Evolutionary conservation across 2,888 invertebrate species (phyloP), one percentile per base, ranked within the genome.

Genomic region (Luffia ferchaultella): DNA sequence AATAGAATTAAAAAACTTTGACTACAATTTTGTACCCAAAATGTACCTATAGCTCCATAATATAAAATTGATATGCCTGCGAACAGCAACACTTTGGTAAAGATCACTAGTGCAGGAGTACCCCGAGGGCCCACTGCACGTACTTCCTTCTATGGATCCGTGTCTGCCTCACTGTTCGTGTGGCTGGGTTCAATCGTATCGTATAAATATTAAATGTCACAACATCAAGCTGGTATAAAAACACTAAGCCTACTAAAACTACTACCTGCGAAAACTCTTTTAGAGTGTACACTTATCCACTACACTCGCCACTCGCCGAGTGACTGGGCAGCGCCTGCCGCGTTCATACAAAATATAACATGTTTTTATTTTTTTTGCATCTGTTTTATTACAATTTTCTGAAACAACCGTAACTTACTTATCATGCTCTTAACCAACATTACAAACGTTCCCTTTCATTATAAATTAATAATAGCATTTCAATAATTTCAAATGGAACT

Each of bases 171-270:
- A 66, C 68, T 41, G 17, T 16, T 70, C 48, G 17, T 48, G 17
- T 40, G 7, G n/a, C 41, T 30, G 5, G 5, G 30, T 3, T 30
- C 63, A 65, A 69, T 68, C 68, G 62, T 76, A 74, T 75, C 68
- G 73, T 76, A 75, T 72, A 75, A 73, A 73, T 73, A 70, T 74
- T 73, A 78, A 77, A 77, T 76, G 76, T 83, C 83, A 84, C 84
- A 85, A 85, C 85, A 84, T 83, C 79, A 84, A 84, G 84, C 85
- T 75, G 70, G 84, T 85, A 84, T 84, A 85, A 85, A 85, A 85
- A 82, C 83, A 80, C 82, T 85, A 85, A 84, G 84, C 84, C 76
- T 84, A 82, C 73, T 76, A 80, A 74, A 75, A 71, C 80, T 82
- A 82, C 82, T 82, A 77, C 78, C 78, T 82, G 77, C 77, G 73